These are phyloP conservation scores for Anguilla anguilla DNA, from an alignment of 2,797 vertebrate species.

Conservation along the genomic window DNA sequence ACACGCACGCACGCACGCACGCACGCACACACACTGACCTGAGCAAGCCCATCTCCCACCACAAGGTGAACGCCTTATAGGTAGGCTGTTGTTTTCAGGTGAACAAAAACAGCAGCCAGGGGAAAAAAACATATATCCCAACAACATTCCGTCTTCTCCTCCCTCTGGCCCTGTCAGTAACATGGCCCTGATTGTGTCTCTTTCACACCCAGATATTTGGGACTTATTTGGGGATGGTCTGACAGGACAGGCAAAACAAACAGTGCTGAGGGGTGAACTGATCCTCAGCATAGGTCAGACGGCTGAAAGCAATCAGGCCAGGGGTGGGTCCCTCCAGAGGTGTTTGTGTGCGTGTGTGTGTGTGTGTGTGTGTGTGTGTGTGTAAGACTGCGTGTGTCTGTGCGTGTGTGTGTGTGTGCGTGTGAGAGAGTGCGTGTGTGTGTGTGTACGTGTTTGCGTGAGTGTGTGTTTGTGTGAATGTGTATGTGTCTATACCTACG, in stretches of 20 bases:
- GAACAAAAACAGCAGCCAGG: background rate
- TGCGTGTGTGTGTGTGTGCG: too few species aligned
- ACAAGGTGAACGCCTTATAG: background rate
- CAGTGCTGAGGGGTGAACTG: conserved; percentile 75
- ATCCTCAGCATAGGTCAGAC: conserved; percentile 64
- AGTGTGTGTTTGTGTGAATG: background rate
- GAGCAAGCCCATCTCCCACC: conserved; percentile 90
- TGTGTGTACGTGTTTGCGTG: conserved; percentile 36
- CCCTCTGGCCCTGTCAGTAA: conserved; percentile 61
- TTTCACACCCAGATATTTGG: conserved; percentile 69
- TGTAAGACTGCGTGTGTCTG: background rate
- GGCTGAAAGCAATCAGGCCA: conserved; percentile 51
- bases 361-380: conserved; percentile 11
- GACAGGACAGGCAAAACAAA: conserved; percentile 82
- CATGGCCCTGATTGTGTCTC: conserved; percentile 52
- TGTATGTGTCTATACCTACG: background rate
- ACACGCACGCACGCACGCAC: too few species aligned
- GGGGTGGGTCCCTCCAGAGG: conserved; percentile 13
- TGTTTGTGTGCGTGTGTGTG: background rate
- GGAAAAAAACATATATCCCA: conserved; percentile 37
- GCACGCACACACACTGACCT: conserved; percentile 76
- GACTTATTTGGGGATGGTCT: conserved; percentile 60
- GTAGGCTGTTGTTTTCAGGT: conserved; percentile 19
- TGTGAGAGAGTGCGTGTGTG: too few species aligned
- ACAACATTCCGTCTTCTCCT: conserved; percentile 61